phyloP scores from a whole-genome alignment of 2,113 vertebrate genomes.

The Otis tarda region DNA sequence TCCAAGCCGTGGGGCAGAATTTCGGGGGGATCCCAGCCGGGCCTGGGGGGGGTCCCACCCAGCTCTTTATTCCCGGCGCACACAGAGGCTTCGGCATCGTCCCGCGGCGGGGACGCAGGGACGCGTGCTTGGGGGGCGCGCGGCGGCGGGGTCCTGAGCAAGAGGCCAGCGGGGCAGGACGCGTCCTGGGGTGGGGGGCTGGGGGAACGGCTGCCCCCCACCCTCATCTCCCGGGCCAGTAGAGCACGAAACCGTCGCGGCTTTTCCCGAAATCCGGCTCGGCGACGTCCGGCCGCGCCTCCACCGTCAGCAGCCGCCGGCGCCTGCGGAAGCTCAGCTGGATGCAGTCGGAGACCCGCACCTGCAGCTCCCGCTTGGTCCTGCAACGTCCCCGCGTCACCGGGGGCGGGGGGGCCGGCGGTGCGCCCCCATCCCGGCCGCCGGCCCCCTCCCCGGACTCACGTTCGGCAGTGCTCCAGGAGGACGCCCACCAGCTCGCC shows the following conservation, averaged over 20 bases:
- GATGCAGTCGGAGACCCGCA: conserved; percentile 80
- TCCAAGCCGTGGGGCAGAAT: not conserved
- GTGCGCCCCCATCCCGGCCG: too few relatives aligned
- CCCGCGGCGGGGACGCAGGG: accelerated
- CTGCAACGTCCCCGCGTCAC: conserved; percentile 47
- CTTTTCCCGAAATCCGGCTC: conserved; percentile 83
- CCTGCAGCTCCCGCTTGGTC: conserved; percentile 66
- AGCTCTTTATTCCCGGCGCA: not conserved
- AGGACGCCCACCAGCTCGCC: conserved; percentile 90
- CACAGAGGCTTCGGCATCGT: not conserved
- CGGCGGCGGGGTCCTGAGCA: not conserved
- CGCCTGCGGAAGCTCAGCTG: conserved; percentile 78
- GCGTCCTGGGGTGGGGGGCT: too few relatives aligned
- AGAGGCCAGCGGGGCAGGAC: not conserved
- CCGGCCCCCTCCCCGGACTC: conserved; percentile 2
- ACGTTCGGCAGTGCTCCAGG: conserved; percentile 85
- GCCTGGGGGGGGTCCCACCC: not conserved
- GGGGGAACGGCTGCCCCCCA: too few relatives aligned
- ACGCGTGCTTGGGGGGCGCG: too few relatives aligned
- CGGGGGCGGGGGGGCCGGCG: too few relatives aligned
- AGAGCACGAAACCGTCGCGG: conserved; percentile 78
- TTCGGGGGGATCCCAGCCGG: not conserved
- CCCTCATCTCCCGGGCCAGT: conserved; percentile 19
- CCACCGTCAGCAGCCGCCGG: conserved; percentile 76
- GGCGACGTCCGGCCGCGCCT: conserved; percentile 57